Conservation (phyloP, 2,888 invertebrate species). For the Oscheius myriophilus region DNA sequence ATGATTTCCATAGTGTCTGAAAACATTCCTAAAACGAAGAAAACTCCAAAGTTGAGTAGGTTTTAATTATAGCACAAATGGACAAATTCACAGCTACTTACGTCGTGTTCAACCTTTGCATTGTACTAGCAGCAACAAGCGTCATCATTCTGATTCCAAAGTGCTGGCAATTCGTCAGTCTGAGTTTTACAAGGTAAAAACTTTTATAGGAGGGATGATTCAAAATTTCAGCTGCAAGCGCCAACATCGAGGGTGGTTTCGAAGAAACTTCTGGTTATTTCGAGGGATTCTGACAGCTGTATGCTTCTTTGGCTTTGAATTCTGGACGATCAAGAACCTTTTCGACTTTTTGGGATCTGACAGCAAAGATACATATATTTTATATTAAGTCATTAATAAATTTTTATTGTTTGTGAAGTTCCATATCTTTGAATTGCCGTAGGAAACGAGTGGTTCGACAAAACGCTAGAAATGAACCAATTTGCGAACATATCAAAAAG, state of each 20-base stretch:
- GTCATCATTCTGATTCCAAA: slow-evolving; percentile 19
- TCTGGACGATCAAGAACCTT: not conserved
- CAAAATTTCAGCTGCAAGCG: slow-evolving; percentile 15
- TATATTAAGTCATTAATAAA: not conserved
- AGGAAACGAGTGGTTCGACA: too few relatives aligned
- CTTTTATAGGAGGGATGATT: too few relatives aligned
- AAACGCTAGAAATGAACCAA: too few relatives aligned
- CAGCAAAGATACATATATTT: not conserved
- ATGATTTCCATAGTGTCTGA: slow-evolving; percentile 16
- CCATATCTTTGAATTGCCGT: not conserved
- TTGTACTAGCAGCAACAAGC: slow-evolving; percentile 2
- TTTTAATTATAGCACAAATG: not conserved
- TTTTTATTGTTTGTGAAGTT: not conserved
- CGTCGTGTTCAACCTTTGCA: not conserved
- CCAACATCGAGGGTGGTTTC: slow-evolving; percentile 24
- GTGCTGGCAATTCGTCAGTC: slow-evolving; percentile 11
- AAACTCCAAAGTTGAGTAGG: slow-evolving; percentile 19
- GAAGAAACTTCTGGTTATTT: slow-evolving; percentile 32
- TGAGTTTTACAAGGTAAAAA: slow-evolving; percentile 14
- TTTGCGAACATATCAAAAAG: too few relatives aligned
- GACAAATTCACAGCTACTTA: slow-evolving; percentile 6
- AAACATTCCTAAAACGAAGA: slow-evolving; percentile 7
- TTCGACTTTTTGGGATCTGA: not conserved
- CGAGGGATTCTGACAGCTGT: slow-evolving; percentile 29
- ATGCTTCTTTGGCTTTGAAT: slow-evolving; percentile 11